Base-by-base conservation (phyloP, 2,888 invertebrate species). In the Carpatolechia fugitivella region DNA sequence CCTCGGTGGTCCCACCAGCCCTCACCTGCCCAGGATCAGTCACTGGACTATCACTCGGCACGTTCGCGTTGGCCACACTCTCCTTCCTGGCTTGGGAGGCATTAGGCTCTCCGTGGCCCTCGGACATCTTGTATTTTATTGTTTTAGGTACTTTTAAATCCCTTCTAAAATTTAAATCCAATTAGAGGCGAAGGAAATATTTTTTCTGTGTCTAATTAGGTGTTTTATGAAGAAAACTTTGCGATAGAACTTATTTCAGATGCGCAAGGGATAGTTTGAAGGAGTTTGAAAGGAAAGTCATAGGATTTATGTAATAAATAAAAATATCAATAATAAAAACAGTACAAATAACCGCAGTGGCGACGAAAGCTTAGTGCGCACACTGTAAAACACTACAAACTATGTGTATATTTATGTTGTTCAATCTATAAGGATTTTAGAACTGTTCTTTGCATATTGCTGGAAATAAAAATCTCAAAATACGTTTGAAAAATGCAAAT, bases 1-100 rank as follows among this genome's bases (percentile, higher is more conserved):
- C 78, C 51, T 85, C 90, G 5, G 76, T 88, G 5, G 76, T 64
- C 13, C 71, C 74, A 33, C 76, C 87, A 57, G 86, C 90, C 58
- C 85, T 76, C 1, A 85, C 89, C 59, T 94, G 94, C 44, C 95
- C 95, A 57, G 95, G 95, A 80, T 95, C 95, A 38, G 95, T 95
- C 64, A 95, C 93, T 55, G 95, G 95, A 70, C 93, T 93, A 80
- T 95, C 95, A 65, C 92, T 92, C 8, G 94, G 91, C 52, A 93
- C 87, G 65, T 91, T 91, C 1, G 85, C 85, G 1, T 69, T 71
- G 1, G 72, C 73, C n/a, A 88, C 81, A 65, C 81, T 86, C 44
- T 89, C 90, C 61, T 89, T 89, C 38, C 88, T 74, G 47, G 71
- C 66, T 8, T 20, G 24, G 0, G 30, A 7, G 55, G 75, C 77